Conservation (phyloP, 2,797 vertebrate genomes). For the Gymnothorax reevesii region DNA sequence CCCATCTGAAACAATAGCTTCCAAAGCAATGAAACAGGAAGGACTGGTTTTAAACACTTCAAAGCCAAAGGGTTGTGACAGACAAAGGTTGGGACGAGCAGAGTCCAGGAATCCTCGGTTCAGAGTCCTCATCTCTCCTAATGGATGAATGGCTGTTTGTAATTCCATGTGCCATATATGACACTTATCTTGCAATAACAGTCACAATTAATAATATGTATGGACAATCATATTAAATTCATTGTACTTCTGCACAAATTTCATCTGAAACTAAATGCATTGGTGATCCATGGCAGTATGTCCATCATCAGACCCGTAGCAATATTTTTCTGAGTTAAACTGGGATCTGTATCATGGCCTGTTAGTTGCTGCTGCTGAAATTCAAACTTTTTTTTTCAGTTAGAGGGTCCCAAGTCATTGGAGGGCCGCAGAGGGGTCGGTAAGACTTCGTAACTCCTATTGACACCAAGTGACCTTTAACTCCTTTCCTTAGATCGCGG, state of each 20-base stretch:
- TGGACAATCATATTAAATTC: background rate
- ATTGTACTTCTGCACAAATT: background rate
- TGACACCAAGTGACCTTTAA: background rate
- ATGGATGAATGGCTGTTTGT: background rate
- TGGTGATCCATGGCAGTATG: background rate
- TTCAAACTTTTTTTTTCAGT: background rate
- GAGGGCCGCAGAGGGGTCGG: background rate
- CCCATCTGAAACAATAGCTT: background rate
- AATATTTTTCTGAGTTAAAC: background rate
- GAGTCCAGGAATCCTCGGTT: too few relatives aligned
- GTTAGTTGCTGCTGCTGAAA: background rate
- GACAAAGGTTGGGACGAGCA: background rate
- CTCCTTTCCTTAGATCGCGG: constrained; percentile 22
- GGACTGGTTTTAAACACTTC: background rate
- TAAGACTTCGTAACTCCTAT: background rate
- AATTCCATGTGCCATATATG: background rate
- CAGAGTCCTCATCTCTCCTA: background rate
- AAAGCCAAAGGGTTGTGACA: background rate
- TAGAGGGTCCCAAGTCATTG: background rate
- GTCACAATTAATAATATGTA: background rate
- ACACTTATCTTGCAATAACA: background rate
- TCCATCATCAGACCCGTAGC: background rate
- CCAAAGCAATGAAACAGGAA: background rate
- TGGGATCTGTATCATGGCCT: background rate
- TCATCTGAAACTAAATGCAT: background rate